Evolutionary conservation across 2,797 vertebrate species (phyloP), one percentile per base, ranked within the genome.

Genomic region (Smutsia temminckii): DNA sequence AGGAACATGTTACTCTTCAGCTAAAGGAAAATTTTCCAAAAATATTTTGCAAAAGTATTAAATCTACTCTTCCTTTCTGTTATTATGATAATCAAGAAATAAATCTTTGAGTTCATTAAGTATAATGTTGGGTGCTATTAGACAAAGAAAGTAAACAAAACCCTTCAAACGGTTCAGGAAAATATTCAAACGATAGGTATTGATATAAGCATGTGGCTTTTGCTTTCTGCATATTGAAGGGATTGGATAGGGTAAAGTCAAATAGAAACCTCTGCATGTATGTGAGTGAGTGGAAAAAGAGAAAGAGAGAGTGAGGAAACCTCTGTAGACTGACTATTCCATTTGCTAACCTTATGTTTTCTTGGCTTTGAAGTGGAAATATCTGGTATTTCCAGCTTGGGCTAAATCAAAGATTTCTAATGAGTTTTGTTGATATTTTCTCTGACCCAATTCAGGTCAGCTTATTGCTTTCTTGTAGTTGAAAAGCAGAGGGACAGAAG

Each of bases 371-470:
- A 93, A 77, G 34, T 96, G 25, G 69, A 96, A 96, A 94, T 95
- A 85, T 46, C 85, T 80, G 74, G 27, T 85, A 91, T 95, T 93
- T 97, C 96, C 94, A 94, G 75, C 72, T 95, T 72, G 93, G 81
- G 27, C 40, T 93, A 92, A 96, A 97, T 95, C 80, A 81, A 64
- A 91, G 27, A 34, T 85, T 93, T 95, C 85, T 96, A 93, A 92
- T 88, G 95, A 92, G 68, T 93, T 92, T 97, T 78, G 74, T 93
- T 95, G 79, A 71, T 88, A 92, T 96, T 95, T 95, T 55, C 86
- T 87, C 53, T 91, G 86, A 95, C 89, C 72, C 3, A 42, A 81
- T 94, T 90, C 75, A 86, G 89, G 71, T 94, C 86, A 96, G 71
- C 29, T 59, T 59, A 40, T 53, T 84, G 59, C 37, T 86, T 89